Conservation (phyloP, 2,888 invertebrate species). For the Megaustenia siamemsis region DNA sequence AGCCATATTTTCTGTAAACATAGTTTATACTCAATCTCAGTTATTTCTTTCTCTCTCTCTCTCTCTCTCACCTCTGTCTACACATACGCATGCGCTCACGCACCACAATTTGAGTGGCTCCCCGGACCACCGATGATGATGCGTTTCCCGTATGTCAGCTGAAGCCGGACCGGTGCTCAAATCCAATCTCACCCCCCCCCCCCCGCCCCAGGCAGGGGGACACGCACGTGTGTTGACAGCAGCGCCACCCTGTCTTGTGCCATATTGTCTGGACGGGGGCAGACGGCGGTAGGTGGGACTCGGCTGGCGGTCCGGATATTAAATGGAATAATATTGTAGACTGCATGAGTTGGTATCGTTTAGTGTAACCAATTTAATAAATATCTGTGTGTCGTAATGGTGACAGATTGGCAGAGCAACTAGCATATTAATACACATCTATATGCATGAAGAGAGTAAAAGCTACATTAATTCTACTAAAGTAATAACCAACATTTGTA, state of each 20-base stretch:
- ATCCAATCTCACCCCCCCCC: background rate
- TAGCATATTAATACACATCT: too few species aligned
- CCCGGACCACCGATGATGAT: background rate
- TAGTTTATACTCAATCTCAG: too few species aligned
- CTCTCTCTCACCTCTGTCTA: background rate
- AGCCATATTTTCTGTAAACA: too few species aligned
- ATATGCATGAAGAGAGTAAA: too few species aligned
- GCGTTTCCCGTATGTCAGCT: background rate
- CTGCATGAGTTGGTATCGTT: too few species aligned
- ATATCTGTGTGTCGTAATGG: too few species aligned
- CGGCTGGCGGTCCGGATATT: constrained; percentile 17
- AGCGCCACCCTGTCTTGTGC: constrained; percentile 42
- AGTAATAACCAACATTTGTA: too few species aligned
- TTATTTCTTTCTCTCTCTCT: background rate
- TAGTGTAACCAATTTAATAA: too few species aligned
- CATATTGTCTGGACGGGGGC: constrained; percentile 32
- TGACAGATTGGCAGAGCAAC: too few species aligned
- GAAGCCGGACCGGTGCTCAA: constrained; percentile 18
- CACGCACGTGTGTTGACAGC: constrained; percentile 31
- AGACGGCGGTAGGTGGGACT: background rate
- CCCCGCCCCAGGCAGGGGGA: constrained; percentile 5
- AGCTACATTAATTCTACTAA: too few species aligned
- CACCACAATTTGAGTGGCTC: background rate
- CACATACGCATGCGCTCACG: background rate
- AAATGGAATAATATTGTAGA: background rate